These are phyloP conservation scores for Corynorhinus townsendii DNA, from an alignment of 2,113 vertebrate species.

Conservation along the genomic window DNA sequence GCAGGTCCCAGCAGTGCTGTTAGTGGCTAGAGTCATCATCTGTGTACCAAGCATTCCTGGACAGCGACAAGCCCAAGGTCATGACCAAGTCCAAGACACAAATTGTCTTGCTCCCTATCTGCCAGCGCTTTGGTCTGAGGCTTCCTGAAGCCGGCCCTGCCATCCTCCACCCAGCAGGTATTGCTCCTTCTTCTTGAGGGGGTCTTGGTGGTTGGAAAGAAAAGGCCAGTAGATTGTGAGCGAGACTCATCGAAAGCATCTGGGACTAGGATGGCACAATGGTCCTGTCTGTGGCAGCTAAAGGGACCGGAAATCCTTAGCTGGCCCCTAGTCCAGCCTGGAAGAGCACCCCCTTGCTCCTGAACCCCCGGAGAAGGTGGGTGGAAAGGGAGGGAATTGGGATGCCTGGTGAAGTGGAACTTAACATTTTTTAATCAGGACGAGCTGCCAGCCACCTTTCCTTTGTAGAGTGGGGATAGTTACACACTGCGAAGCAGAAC, in stretches of 20 bases:
- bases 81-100: too few species aligned
- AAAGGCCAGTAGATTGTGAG: neutral
- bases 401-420: neutral
- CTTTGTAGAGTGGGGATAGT: neutral
- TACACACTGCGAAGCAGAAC: neutral
- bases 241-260: neutral
- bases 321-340: neutral
- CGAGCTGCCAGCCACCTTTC: neutral
- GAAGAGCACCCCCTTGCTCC: neutral
- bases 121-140: neutral
- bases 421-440: slow-evolving; percentile 31
- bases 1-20: neutral
- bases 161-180: too few species aligned
- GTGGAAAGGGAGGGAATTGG: neutral
- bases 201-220: neutral
- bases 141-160: neutral
- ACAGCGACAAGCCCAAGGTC: neutral
- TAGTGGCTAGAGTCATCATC: neutral
- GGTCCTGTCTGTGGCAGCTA: neutral
- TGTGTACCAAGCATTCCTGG: neutral
- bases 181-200: neutral
- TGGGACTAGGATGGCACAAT: neutral
- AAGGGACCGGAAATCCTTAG: neutral
- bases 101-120: too few species aligned
- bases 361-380: neutral